Evolutionary conservation across 2,888 invertebrate species (phyloP).

Genomic region (Neocrepidodera transversa): DNA sequence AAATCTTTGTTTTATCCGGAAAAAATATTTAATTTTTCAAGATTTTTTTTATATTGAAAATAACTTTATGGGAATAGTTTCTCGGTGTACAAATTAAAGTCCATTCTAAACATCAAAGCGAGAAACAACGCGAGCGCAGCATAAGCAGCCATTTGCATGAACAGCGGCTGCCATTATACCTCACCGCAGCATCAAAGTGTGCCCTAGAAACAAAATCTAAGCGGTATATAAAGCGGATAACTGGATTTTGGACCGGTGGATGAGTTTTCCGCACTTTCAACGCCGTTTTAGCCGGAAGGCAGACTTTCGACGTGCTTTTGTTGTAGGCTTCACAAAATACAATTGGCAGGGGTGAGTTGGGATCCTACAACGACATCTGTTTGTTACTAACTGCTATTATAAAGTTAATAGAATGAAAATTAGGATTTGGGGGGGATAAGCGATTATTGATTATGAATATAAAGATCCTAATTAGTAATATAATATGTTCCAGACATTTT

Average conservation of each 20-base stretch:
- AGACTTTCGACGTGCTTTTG: not conserved
- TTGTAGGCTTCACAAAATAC: not conserved
- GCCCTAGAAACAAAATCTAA: conserved; percentile 50
- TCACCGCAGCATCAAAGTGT: conserved; percentile 56
- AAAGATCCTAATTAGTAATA: too few relatives aligned
- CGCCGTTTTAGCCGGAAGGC: conserved; percentile 55
- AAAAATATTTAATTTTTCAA: too few relatives aligned
- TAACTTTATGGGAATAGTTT: too few relatives aligned
- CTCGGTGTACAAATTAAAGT: not conserved
- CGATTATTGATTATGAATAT: conserved; percentile 1
- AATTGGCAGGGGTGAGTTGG: conserved; percentile 9
- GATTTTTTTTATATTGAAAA: too few relatives aligned
- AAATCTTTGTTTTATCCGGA: too few relatives aligned
- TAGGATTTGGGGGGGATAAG: not conserved
- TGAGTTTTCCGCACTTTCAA: conserved; percentile 52
- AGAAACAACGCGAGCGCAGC: conserved; percentile 40
- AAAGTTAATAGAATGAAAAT: conserved; percentile 7
- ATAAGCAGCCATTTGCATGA: conserved; percentile 57
- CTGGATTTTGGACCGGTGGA: conserved; percentile 55
- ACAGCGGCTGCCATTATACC: conserved; percentile 58
- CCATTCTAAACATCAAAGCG: conserved; percentile 28
- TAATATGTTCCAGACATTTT: too few relatives aligned
- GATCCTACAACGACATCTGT: conserved; percentile 26
- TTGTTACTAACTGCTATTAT: conserved; percentile 26
- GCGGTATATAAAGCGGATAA: conserved; percentile 51